These are phyloP conservation scores for Nemotelus pantherinus DNA, from an alignment of 2,888 invertebrate genomes.

Conservation along the genomic window DNA sequence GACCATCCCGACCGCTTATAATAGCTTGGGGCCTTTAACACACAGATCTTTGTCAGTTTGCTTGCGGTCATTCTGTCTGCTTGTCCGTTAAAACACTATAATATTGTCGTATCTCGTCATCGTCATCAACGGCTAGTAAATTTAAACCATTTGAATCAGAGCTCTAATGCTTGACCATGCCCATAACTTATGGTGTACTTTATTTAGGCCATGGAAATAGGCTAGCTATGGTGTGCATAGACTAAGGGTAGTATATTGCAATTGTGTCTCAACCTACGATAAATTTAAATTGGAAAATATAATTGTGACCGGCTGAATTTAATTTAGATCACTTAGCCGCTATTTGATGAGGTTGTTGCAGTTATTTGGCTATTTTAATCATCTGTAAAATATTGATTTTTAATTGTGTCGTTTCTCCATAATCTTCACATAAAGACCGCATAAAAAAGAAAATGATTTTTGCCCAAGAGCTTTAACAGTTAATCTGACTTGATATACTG, in stretches of 20 bases:
- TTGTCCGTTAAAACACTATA: not conserved
- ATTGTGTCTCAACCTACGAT: not conserved
- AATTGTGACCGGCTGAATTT: not conserved
- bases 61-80: not conserved
- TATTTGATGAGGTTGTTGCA: no score
- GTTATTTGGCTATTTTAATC: no score
- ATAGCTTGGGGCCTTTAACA: not conserved
- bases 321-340: not conserved
- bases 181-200: not conserved
- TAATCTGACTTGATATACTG: no score
- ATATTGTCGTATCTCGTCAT: not conserved
- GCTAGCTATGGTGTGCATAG: not conserved
- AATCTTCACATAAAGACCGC: no score
- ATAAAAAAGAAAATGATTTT: no score
- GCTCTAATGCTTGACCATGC: conserved; percentile 4
- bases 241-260: not conserved
- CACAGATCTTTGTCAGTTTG: no score
- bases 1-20: not conserved
- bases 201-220: not conserved
- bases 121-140: not conserved
- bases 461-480: no score
- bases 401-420: no score
- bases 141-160: conserved; percentile 30
- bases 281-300: conserved; percentile 23
- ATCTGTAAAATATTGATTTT: no score